Evolutionary conservation across 2,888 invertebrate species (phyloP).

Genomic region (Thymelicus lineola): DNA sequence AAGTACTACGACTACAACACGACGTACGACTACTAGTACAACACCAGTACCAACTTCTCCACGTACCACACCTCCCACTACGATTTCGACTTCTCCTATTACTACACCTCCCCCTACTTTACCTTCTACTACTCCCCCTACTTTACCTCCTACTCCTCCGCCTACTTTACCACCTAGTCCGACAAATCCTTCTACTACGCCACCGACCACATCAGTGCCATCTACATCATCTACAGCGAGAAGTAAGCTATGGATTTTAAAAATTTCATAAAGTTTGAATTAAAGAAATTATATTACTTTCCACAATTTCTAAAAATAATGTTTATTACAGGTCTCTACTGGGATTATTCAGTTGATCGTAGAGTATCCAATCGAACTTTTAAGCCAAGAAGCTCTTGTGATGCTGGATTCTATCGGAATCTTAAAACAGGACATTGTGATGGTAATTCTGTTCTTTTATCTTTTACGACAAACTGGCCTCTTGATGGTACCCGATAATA

Average conservation of each 20-base stretch:
- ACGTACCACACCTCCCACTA: conserved; percentile 41
- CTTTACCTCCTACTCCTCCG: conserved; percentile 22
- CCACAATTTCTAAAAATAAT: no score
- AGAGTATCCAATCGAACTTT: conserved; percentile 59
- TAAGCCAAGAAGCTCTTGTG: conserved; percentile 73
- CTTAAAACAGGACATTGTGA: conserved; percentile 82
- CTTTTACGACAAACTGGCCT: background rate
- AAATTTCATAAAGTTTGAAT: background rate
- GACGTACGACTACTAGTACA: conserved; percentile 3
- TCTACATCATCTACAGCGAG: conserved; percentile 50
- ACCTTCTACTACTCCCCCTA: conserved; percentile 6
- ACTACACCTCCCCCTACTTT: conserved; percentile 44
- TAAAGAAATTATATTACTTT: no score
- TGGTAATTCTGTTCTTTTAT: conserved; percentile 61
- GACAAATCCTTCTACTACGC: conserved; percentile 19
- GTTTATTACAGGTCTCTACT: conserved; percentile 50
- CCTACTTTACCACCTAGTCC: background rate
- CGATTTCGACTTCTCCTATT: conserved; percentile 32
- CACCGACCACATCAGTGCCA: conserved; percentile 37
- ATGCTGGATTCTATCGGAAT: conserved; percentile 85
- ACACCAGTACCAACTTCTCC: conserved; percentile 34
- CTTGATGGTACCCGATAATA: no score
- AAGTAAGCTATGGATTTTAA: conserved; percentile 39
- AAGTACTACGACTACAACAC: conserved; percentile 9
- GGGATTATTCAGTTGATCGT: conserved; percentile 63